Evolutionary conservation across 2,113 vertebrate species (phyloP).

Genomic region (Xiphophorus hellerii): DNA sequence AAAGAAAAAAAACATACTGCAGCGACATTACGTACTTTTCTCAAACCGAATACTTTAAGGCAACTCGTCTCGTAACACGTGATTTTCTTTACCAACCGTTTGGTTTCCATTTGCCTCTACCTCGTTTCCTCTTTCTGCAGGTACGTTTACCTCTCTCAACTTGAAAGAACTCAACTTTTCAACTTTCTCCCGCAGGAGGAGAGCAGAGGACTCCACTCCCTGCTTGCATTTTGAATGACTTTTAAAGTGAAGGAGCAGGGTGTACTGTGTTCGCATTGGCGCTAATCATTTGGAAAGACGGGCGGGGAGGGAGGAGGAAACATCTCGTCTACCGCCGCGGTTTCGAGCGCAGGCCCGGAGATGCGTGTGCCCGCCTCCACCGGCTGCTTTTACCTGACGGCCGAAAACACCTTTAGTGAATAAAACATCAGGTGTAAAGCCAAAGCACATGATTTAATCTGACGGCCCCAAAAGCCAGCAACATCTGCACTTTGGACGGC

Average conservation of each 20-base stretch:
- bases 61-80: too few relatives aligned
- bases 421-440: slow-evolving; percentile 66
- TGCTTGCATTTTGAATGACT: slow-evolving; percentile 54
- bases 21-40: too few relatives aligned
- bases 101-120: neutral
- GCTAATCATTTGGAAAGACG: slow-evolving; percentile 56
- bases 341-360: slow-evolving; percentile 39
- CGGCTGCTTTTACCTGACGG: slow-evolving; percentile 50
- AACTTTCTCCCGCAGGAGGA: slow-evolving; percentile 10
- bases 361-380: slow-evolving; percentile 25
- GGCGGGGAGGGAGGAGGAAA: slow-evolving; percentile 15
- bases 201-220: slow-evolving; percentile 11
- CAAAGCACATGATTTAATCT: slow-evolving; percentile 46
- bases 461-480: slow-evolving; percentile 41
- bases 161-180: slow-evolving; percentile 9
- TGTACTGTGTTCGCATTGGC: slow-evolving; percentile 29
- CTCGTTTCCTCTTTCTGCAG: neutral
- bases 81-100: neutral
- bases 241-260: slow-evolving; percentile 46
- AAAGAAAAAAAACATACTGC: too few relatives aligned
- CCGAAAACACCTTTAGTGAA: slow-evolving; percentile 70
- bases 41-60: too few relatives aligned
- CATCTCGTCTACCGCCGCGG: slow-evolving; percentile 55
- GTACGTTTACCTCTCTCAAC: slow-evolving; percentile 14
- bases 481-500: slow-evolving; percentile 11